Percentiles rank a stretch among this genome's conserved stretches.
These are phyloP conservation scores for Psilopsiagon aymara DNA, from an alignment of 2,113 vertebrate genomes.

Conservation along the genomic window DNA sequence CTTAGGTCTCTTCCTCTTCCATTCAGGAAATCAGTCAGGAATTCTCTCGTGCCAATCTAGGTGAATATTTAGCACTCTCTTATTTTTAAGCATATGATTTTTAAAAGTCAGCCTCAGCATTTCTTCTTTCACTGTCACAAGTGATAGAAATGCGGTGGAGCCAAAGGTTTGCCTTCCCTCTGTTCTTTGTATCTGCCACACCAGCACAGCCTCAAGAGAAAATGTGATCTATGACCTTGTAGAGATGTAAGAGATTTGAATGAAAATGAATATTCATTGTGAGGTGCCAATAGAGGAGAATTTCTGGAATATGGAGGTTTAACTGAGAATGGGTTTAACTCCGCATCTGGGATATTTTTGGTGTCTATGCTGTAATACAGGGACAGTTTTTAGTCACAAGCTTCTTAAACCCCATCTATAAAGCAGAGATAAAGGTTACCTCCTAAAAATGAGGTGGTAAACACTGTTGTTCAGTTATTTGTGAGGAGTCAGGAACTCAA, in stretches of 20 bases:
- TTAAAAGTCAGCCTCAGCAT: neutral
- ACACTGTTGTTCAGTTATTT: neutral
- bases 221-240: neutral
- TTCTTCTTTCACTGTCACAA: neutral
- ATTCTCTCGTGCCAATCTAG: neutral
- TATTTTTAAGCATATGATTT: neutral
- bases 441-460: neutral
- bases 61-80: neutral
- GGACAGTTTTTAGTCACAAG: neutral
- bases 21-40: neutral
- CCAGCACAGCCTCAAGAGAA: neutral
- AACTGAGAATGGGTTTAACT: neutral
- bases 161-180: neutral
- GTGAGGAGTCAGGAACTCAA: neutral
- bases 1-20: neutral
- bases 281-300: neutral
- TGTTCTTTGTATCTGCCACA: neutral
- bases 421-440: neutral
- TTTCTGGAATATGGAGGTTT: neutral
- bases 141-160: neutral
- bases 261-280: neutral
- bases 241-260: neutral
- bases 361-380: neutral
- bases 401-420: neutral
- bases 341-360: neutral